Base-by-base conservation (phyloP, 2,888 invertebrate genomes). In the Shargacucullia verbasci region DNA sequence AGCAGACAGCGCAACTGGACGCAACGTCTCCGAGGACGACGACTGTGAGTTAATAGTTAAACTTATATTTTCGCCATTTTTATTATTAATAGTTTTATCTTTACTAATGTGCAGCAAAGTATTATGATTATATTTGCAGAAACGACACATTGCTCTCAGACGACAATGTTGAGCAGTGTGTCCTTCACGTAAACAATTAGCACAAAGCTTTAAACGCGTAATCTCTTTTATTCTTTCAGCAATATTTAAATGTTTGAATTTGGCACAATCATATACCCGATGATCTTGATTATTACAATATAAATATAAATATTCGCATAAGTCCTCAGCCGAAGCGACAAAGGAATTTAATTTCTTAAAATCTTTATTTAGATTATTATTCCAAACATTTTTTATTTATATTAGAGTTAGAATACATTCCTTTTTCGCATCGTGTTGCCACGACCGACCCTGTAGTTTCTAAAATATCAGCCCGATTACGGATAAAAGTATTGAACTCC, bases 121-220 rank as follows among this genome's bases (percentile, higher is more conserved):
- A n/a, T n/a, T n/a, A 25, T 40, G 40, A 13, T 25, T 40, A 13
- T n/a, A 40, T 11, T 40, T 40, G 25, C 40, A 40, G 25, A 25
- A 4, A n/a, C 33, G 31, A 46, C 46, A 46, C n/a, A 9, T 12
- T 20, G 15, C 27, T 25, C 9, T 11, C 13, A 37, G 27, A 7
- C 37, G 46, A 46, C 46, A 46, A 12, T 12, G 46, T n/a, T 9
- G 8, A 8, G 46, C 8, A 20, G 11, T 27, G 25, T 46, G 46
- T 0, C 46, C 46, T 37, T 37, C 37, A 7, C 46, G 46, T n/a
- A 46, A 15, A 13, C 46, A 46, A 25, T 46, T 46, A 2, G n/a
- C 3, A 37, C 46, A 46, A 4, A 46, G 25, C 6, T 37, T 25
- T 12, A 46, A 35, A 15, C 25, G 1, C 2, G 35, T 20, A 7